Evolutionary conservation across 2,797 vertebrate species (phyloP).

Genomic region (Chelon labrosus): DNA sequence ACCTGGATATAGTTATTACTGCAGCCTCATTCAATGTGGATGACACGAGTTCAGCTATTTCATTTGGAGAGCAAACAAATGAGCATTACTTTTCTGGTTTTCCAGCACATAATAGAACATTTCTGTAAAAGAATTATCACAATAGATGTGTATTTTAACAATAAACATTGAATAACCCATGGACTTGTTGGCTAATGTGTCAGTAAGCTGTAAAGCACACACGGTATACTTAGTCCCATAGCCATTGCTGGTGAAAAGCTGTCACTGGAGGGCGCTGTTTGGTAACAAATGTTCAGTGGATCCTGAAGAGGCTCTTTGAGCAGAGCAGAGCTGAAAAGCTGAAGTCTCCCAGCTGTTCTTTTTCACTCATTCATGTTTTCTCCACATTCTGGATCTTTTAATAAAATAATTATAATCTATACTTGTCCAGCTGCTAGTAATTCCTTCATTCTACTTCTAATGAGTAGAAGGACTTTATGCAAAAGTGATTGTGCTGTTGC

Average conservation of each 20-base stretch:
- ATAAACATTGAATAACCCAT: constrained; percentile 1
- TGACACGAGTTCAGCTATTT: background rate
- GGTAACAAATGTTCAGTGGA: constrained; percentile 64
- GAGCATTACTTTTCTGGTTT: background rate
- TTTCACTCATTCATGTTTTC: background rate
- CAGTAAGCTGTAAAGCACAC: background rate
- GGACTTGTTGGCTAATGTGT: constrained; percentile 27
- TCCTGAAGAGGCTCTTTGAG: background rate
- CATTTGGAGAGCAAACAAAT: background rate
- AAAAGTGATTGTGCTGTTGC: background rate
- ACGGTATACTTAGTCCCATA: background rate
- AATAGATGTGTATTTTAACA: background rate
- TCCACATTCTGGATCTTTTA: constrained; percentile 14
- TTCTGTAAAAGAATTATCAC: background rate
- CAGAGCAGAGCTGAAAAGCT: constrained; percentile 20
- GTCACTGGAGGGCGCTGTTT: constrained; percentile 80
- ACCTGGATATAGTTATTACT: background rate
- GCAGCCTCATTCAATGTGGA: background rate
- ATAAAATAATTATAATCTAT: constrained; percentile 1
- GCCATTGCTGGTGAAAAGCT: background rate
- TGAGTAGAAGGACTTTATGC: background rate
- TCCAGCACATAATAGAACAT: background rate
- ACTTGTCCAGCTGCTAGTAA: background rate
- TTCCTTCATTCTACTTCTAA: constrained; percentile 8
- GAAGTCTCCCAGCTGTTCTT: constrained; percentile 4